Evolutionary conservation across 2,113 vertebrate genomes (phyloP).

Genomic region (Ctenodactylus gundi): DNA sequence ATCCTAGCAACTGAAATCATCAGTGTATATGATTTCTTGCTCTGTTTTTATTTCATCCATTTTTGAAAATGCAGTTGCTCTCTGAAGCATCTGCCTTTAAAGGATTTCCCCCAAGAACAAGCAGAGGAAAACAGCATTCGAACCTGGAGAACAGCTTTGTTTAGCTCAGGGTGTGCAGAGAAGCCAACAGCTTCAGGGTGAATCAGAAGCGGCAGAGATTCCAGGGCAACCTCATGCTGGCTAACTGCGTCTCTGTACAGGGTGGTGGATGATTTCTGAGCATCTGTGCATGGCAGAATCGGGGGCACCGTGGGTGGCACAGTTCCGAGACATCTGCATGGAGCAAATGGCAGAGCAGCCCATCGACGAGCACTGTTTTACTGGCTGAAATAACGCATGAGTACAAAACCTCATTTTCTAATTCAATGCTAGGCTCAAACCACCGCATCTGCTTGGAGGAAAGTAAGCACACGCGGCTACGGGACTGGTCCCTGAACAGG

Average conservation of each 20-base stretch:
- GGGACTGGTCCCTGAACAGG: neutral
- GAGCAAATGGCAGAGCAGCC: constrained; percentile 27
- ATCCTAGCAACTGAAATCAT: constrained; percentile 9
- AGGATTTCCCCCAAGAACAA: neutral
- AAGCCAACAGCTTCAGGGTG: constrained; percentile 51
- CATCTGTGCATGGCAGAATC: constrained; percentile 78
- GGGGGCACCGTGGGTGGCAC: constrained; percentile 70
- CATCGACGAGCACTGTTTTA: constrained; percentile 59
- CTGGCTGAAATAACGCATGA: constrained; percentile 61
- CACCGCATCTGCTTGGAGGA: neutral
- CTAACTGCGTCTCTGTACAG: constrained; percentile 76
- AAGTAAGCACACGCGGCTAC: constrained; percentile 20
- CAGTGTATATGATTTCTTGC: neutral
- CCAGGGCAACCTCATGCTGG: constrained; percentile 54
- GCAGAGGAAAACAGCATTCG: neutral
- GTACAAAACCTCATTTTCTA: constrained; percentile 50
- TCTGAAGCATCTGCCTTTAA: neutral
- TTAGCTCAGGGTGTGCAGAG: neutral
- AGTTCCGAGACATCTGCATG: constrained; percentile 72
- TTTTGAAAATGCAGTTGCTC: constrained; percentile 54
- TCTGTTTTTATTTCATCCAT: constrained; percentile 51
- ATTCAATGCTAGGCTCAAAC: constrained; percentile 40
- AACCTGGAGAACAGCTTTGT: neutral
- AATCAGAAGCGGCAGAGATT: constrained; percentile 63
- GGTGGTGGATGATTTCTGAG: constrained; percentile 75